Base-by-base conservation (phyloP, 2,797 vertebrate genomes). In the Atherinosoma microstoma region DNA sequence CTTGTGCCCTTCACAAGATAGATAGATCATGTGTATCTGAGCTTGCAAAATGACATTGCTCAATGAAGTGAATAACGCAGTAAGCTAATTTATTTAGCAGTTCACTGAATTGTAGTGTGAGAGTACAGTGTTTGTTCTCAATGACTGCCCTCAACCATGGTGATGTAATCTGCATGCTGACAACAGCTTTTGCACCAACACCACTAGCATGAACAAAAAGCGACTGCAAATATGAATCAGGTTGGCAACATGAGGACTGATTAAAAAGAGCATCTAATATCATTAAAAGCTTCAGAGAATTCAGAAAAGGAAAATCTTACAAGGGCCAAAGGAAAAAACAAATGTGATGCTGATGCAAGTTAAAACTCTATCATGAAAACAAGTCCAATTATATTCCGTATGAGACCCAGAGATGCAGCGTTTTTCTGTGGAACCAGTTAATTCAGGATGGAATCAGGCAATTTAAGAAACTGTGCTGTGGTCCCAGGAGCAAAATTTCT, bases 81-180 rank as follows among this genome's bases (percentile, higher is more conserved):
- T 65, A 71, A 79, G 78, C 73, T 75, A 54, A 81, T 88, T 79
- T 80, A 86, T 85, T 84, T 69, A 81, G 71, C 87, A 78, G 85
- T 63, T 88, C 85, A 86, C 58, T 87, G 75, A 73, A 58, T 87
- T 81, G 64, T 4, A 27, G 73, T 35, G 62, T 56, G 72, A 79
- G 47, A 42, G 71, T 77, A 78, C 60, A 76, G 84, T 59, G 54
- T 0, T 65, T 58, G 54, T 76, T 61, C 78, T 83, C 38, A 24
- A 27, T 30, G 54, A 62, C 56, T 12, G 40, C 53, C 67, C 62
- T 49, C 29, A 8, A 36, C 51, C 24, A 2, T 1, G 20, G 51
- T 64, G 73, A 80, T 63, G 67, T 32, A 60, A 80, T 79, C 78
- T 61, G 32, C 49, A 63, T 16, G 9, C 45, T 18, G 66, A 63